Evolutionary conservation across 2,113 vertebrate genomes (phyloP).

Genomic region (Mesoclemmys tuberculata): DNA sequence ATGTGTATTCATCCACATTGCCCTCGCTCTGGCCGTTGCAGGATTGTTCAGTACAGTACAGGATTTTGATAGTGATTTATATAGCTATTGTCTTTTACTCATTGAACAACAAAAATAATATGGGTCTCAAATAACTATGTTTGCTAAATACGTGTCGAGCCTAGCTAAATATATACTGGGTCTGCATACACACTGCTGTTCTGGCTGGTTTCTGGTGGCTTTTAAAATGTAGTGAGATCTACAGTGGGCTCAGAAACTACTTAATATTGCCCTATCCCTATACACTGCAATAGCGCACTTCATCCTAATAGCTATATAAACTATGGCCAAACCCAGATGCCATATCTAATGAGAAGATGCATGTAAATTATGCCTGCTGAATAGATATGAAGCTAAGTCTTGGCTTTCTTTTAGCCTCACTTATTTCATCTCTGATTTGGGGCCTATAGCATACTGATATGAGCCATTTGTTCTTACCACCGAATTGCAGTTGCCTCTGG

Average conservation of each 20-base stretch:
- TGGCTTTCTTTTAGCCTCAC: neutral
- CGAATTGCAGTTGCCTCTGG: neutral
- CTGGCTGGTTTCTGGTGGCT: neutral
- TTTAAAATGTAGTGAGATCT: neutral
- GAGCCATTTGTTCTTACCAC: neutral
- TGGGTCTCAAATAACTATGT: no score
- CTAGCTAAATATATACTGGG: no score
- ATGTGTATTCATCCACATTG: neutral
- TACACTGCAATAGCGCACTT: neutral
- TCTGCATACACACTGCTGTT: no score
- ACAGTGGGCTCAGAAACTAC: no score
- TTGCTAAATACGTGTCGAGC: no score
- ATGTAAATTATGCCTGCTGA: neutral
- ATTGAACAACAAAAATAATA: no score
- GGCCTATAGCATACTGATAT: neutral
- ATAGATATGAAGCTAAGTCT: no score
- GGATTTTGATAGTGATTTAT: no score
- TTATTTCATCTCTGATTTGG: neutral
- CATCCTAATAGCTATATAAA: neutral
- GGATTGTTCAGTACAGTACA: no score
- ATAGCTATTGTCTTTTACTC: no score
- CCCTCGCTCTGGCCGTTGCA: neutral
- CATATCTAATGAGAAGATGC: neutral
- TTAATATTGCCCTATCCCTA: neutral
- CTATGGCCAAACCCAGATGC: neutral